These are phyloP conservation scores for Crotalus tigris DNA, from an alignment of 2,113 vertebrate genomes.

Conservation along the genomic window DNA sequence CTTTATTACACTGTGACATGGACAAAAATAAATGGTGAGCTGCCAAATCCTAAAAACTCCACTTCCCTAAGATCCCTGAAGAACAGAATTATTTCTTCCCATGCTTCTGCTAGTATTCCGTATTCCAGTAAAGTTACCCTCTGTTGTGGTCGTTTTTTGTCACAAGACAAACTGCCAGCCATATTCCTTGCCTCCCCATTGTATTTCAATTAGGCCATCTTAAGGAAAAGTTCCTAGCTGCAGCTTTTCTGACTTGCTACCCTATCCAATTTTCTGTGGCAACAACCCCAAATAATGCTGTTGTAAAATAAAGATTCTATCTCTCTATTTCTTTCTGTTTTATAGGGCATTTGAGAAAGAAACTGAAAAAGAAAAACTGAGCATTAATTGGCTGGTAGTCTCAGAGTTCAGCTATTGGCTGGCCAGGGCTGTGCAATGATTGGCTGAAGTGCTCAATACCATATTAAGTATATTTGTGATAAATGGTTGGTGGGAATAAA, in stretches of 20 bases:
- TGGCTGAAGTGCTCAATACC: not conserved
- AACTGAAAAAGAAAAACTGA: not conserved
- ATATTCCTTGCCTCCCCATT: not conserved
- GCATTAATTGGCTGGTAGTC: not conserved
- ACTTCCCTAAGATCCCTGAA: not conserved
- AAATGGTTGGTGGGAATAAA: not conserved
- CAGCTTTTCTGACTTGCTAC: not conserved
- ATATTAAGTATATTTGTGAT: not conserved
- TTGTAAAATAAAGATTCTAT: not conserved
- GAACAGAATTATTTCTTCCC: not conserved
- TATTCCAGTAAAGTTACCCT: not conserved
- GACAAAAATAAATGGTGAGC: not conserved
- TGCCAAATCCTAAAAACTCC: not conserved
- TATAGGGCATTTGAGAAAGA: not conserved
- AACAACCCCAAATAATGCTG: not conserved
- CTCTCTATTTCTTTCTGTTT: not conserved
- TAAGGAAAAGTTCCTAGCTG: not conserved
- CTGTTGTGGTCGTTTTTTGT: not conserved
- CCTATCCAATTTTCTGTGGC: not conserved
- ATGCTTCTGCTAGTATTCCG: not conserved
- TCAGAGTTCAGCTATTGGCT: not conserved
- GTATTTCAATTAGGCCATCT: not conserved
- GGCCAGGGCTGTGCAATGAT: not conserved
- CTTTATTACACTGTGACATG: not conserved
- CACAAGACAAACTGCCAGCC: not conserved